These are phyloP conservation scores for Amblyteles armatorius DNA, from an alignment of 2,888 invertebrate genomes.

Conservation along the genomic window DNA sequence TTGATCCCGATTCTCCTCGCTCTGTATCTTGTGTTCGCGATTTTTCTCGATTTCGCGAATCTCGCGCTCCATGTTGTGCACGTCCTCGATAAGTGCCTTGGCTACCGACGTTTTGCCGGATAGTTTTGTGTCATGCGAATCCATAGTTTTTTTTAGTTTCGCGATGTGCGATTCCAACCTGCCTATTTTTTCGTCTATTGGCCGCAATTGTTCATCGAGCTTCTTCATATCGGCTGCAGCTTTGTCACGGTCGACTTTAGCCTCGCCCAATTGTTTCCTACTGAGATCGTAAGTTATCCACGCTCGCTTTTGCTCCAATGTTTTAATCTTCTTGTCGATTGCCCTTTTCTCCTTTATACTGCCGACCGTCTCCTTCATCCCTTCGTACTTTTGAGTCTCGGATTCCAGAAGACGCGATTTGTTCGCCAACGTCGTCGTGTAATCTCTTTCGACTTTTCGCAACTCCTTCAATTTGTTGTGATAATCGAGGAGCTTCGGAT, in stretches of 20 bases:
- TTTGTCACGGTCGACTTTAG: conserved; percentile 84
- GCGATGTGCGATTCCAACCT: conserved; percentile 72
- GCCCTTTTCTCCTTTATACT: conserved; percentile 89
- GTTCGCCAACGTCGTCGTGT: conserved; percentile 83
- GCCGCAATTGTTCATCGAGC: conserved; percentile 80
- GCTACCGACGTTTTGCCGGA: conserved; percentile 68
- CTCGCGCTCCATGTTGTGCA: conserved; percentile 70
- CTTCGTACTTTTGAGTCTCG: conserved; percentile 83
- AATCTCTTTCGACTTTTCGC: conserved; percentile 84
- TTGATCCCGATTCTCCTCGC: no score
- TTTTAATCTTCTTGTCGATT: conserved; percentile 87
- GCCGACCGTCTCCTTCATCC: conserved; percentile 88
- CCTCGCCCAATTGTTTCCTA: conserved; percentile 85
- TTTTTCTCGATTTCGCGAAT: conserved; percentile 74
- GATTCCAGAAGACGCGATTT: conserved; percentile 86
- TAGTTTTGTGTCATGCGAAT: conserved; percentile 73
- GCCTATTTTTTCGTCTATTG: conserved; percentile 75
- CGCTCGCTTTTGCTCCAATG: conserved; percentile 88
- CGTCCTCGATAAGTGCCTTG: conserved; percentile 71
- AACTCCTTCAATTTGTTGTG: conserved; percentile 87
- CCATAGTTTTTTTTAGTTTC: conserved; percentile 67
- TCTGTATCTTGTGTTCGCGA: no score
- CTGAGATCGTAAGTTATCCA: conserved; percentile 89
- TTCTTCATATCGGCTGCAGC: conserved; percentile 85
- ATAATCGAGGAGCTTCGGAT: conserved; percentile 86